Evolutionary conservation across 2,888 invertebrate genomes (phyloP), one percentile per base, ranked within the genome.

Genomic region (Smittia aterrima): DNA sequence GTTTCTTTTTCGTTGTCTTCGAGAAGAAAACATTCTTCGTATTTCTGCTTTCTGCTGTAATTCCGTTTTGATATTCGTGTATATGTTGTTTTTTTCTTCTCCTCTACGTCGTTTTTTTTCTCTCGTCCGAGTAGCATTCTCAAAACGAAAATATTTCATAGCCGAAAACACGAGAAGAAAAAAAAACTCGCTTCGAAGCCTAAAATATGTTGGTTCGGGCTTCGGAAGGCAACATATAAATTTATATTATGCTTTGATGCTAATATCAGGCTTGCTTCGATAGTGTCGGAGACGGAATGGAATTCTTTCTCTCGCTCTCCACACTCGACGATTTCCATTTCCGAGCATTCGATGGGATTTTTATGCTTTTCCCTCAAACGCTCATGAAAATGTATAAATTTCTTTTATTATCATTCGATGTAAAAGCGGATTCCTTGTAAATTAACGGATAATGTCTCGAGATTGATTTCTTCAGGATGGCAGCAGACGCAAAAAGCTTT

Each of bases 21-120:
- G 71, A 54, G 72, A 72, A 72, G 72, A 72, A 58, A 72, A 72
- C 22, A 72, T 72, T 70, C 53, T 64, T 64, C 27, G 64, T 64
- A 27, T 27, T 58, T 70, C 70, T 70, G 27, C 54, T 70, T 70
- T 70, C 22, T 54, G 70, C 70, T 47, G 47, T 70, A 24, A 32
- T 40, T 62, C 27, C 72, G 32, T 62, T 20, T 62, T 13, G 16
- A 64, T 22, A 58, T 58, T 58, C 58, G 58, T 58, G 58, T 58
- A 58, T 18, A 58, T 13, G 58, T 58, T 22, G 4, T 47, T 47
- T 47, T 47, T 13, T 47, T 47, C 47, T 16, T 64, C 25, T 64
- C 27, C 16, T 58, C 22, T n/a, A 58, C 24, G 24, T 58, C 24
- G 58, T 4, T 22, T 58, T 58, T 58, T 58, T 58, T 58, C 24